A percentile compares a stretch with the other conserved stretches of the same genome.
These are phyloP conservation scores for Drosophila azteca DNA, from an alignment of 1,140 invertebrate genomes.

Conservation along the genomic window DNA sequence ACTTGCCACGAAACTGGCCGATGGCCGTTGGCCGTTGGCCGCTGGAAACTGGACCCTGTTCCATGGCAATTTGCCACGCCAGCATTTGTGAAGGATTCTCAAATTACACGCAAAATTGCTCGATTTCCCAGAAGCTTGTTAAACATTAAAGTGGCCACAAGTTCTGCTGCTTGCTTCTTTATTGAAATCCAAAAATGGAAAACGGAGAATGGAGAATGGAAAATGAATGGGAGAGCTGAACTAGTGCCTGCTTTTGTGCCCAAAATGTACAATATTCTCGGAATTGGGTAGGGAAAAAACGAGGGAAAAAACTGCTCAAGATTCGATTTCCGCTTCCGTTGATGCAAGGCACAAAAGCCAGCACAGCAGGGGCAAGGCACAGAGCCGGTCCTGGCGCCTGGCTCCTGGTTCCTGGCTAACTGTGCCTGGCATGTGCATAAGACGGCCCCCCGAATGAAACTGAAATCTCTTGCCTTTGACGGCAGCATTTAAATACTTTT, in stretches of 20 bases:
- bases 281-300: slow-evolving; percentile 15
- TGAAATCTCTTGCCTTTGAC: slow-evolving; percentile 69
- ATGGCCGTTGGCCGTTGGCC: slow-evolving; percentile 6
- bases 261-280: slow-evolving; percentile 53
- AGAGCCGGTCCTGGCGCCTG: slow-evolving; percentile 1
- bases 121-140: slow-evolving; percentile 62
- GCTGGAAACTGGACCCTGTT: slow-evolving; percentile 1
- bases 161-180: slow-evolving; percentile 48
- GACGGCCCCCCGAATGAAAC: slow-evolving; percentile 49
- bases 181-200: slow-evolving; percentile 41
- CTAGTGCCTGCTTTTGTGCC: slow-evolving; percentile 48
- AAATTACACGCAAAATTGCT: slow-evolving; percentile 75
- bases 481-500: slow-evolving; percentile 78
- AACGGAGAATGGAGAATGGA: slow-evolving; percentile 24
- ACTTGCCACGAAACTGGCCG: background rate
- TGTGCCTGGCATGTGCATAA: slow-evolving; percentile 61
- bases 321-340: slow-evolving; percentile 81
- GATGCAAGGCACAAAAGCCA: slow-evolving; percentile 59
- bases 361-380: slow-evolving; percentile 23
- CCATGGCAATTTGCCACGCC: slow-evolving; percentile 54
- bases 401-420: slow-evolving; percentile 31
- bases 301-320: slow-evolving; percentile 65
- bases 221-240: slow-evolving; percentile 26
- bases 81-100: slow-evolving; percentile 46
- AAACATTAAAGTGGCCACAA: slow-evolving; percentile 74